Conservation (phyloP, 2,888 invertebrate genomes). For the Nasonia oneida region DNA sequence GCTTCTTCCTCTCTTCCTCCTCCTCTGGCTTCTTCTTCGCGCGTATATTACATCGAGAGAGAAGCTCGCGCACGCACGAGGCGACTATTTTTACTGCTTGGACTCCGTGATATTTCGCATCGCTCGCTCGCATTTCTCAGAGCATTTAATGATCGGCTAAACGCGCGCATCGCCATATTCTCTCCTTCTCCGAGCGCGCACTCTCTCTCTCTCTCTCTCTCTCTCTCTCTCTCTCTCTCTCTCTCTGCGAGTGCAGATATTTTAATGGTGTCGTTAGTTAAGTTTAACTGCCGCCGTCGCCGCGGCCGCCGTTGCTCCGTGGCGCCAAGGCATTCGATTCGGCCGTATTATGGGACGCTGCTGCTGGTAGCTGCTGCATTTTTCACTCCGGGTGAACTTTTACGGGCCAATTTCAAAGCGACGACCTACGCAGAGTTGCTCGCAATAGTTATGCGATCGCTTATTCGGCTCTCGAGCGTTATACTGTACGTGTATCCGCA, state of each 20-base stretch:
- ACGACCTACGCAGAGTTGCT: slow-evolving; percentile 25
- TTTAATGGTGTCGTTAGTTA: slow-evolving; percentile 74
- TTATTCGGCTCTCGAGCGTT: slow-evolving; percentile 1
- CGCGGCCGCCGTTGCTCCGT: slow-evolving; percentile 64
- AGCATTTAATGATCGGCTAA: slow-evolving; percentile 63
- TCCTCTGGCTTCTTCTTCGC: background rate
- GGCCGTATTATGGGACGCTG: slow-evolving; percentile 60
- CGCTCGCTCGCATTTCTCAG: slow-evolving; percentile 59
- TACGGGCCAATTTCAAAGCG: slow-evolving; percentile 56
- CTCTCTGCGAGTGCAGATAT: slow-evolving; percentile 65
- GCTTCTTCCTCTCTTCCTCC: background rate
- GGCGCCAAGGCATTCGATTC: slow-evolving; percentile 69
- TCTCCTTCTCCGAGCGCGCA: background rate
- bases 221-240: background rate
- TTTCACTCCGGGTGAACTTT: slow-evolving; percentile 52
- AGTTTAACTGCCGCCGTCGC: slow-evolving; percentile 68
- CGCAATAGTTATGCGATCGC: slow-evolving; percentile 11
- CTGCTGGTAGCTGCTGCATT: slow-evolving; percentile 49
- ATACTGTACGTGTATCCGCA: background rate
- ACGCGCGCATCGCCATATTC: slow-evolving; percentile 54
- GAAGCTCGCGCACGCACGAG: slow-evolving; percentile 43
- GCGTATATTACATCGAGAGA: slow-evolving; percentile 32
- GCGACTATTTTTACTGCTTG: slow-evolving; percentile 56
- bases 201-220: background rate
- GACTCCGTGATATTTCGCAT: slow-evolving; percentile 53